Conservation (phyloP, 2,113 vertebrate genomes). For the Paralichthys olivaceus region DNA sequence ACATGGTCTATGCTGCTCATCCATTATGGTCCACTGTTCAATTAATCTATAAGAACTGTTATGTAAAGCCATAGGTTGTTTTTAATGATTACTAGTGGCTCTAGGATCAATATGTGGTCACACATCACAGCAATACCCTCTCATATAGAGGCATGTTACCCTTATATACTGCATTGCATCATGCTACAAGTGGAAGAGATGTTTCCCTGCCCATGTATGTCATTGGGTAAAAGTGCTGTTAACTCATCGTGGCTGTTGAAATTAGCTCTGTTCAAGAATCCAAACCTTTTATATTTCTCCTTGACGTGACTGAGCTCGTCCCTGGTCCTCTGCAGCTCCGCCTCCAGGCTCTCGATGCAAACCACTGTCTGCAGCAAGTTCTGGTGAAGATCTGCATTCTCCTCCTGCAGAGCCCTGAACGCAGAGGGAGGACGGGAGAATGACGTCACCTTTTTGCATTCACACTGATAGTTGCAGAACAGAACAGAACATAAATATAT, state of each 20-base stretch:
- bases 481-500: neutral
- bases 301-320: constrained; percentile 77
- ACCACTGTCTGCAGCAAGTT: constrained; percentile 79
- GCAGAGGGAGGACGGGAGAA: constrained; percentile 22
- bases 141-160: neutral
- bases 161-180: neutral
- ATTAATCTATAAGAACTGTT: constrained; percentile 38
- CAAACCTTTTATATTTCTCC: constrained; percentile 82
- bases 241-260: neutral
- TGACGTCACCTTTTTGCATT: constrained; percentile 1
- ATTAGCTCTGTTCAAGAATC: neutral
- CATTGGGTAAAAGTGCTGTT: too few relatives aligned
- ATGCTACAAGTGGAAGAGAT: neutral
- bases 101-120: neutral
- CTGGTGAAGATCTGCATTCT: constrained; percentile 82
- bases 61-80: constrained; percentile 31
- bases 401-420: constrained; percentile 77
- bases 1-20: neutral
- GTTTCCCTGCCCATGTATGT: neutral
- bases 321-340: constrained; percentile 77
- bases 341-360: constrained; percentile 82
- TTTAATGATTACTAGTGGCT: constrained; percentile 18
- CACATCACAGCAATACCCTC: neutral
- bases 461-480: neutral
- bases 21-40: constrained; percentile 43